Percentiles rank a stretch among this genome's conserved stretches.
phyloP scores from a whole-genome alignment of 1,140 invertebrate species.

The Nephila pilipes region DNA sequence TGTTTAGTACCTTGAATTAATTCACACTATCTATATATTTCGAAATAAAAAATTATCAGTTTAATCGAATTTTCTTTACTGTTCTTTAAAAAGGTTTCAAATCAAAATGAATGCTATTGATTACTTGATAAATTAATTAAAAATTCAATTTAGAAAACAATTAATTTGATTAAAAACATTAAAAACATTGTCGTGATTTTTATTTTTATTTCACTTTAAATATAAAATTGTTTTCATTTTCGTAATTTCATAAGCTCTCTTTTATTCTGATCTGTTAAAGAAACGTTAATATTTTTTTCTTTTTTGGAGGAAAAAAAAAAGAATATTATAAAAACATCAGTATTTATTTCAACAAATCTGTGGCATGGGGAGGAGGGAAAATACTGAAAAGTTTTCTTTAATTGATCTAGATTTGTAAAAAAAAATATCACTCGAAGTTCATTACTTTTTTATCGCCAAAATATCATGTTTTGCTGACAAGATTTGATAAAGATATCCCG shows the following conservation, averaged over 20 bases:
- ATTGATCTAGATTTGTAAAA: neutral
- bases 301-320: too few relatives aligned
- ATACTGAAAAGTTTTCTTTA: neutral
- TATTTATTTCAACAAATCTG: neutral
- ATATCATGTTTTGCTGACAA: slow-evolving; percentile 46
- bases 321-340: neutral
- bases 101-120: neutral
- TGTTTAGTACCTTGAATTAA: too few relatives aligned
- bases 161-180: neutral
- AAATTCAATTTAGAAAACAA: neutral
- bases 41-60: too few relatives aligned
- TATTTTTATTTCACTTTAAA: too few relatives aligned
- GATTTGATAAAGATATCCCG: neutral
- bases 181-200: too few relatives aligned
- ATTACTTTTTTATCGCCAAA: neutral
- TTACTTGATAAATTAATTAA: neutral
- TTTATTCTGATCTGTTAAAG: too few relatives aligned
- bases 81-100: too few relatives aligned
- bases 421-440: neutral
- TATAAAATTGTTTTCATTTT: too few relatives aligned
- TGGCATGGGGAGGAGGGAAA: neutral
- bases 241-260: too few relatives aligned
- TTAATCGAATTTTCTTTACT: too few relatives aligned
- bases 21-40: too few relatives aligned
- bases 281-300: too few relatives aligned